Percentiles rank a stretch among this genome's conserved stretches.
phyloP scores from a whole-genome alignment of 2,888 invertebrate species.

The Athrips mouffetella region DNA sequence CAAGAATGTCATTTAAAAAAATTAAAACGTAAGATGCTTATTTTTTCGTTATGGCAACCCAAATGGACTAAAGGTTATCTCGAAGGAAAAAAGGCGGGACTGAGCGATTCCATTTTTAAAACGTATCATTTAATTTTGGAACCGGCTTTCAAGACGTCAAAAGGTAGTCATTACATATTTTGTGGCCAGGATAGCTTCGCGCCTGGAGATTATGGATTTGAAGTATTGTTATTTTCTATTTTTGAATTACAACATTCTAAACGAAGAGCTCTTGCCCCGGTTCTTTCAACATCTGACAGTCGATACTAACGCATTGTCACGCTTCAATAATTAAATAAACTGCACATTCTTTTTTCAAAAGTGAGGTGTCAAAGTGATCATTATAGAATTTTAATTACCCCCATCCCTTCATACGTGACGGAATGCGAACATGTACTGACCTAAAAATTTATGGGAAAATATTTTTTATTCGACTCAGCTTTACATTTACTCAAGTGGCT shows the following conservation, averaged over 20 bases:
- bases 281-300: conserved; percentile 22
- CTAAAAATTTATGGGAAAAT: conserved; percentile 67
- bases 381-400: conserved; percentile 66
- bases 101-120: conserved; percentile 77
- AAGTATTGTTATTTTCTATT: conserved; percentile 31
- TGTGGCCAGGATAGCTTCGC: conserved; percentile 67
- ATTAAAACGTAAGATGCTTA: conserved; percentile 70
- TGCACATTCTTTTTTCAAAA: conserved; percentile 33
- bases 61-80: conserved; percentile 77
- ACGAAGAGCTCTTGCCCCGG: neutral
- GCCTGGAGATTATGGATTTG: conserved; percentile 51
- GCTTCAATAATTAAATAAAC: conserved; percentile 23
- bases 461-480: conserved; percentile 35
- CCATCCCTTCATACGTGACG: conserved; percentile 61
- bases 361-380: conserved; percentile 58
- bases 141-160: conserved; percentile 77
- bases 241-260: conserved; percentile 45
- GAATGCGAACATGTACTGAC: conserved; percentile 60
- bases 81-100: conserved; percentile 75
- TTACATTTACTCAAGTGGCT: conserved; percentile 16
- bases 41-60: conserved; percentile 72
- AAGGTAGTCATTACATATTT: conserved; percentile 77
- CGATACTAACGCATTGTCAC: conserved; percentile 25
- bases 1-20: conserved; percentile 78
- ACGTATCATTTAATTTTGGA: conserved; percentile 78